phyloP scores from a whole-genome alignment of 2,888 invertebrate genomes.

The Eilema sororculum region DNA sequence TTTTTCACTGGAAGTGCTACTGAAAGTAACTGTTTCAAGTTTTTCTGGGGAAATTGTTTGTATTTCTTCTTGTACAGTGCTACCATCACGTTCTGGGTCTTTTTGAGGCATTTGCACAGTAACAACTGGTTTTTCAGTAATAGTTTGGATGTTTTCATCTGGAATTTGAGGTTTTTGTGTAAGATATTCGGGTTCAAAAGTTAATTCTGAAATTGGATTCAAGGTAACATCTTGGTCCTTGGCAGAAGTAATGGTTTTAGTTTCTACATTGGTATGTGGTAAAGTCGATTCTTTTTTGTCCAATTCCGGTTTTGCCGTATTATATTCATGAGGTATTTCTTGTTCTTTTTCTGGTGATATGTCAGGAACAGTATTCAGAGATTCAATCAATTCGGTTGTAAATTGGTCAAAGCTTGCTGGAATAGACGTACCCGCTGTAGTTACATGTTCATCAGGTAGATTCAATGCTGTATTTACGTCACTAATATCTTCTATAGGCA shows the following conservation, averaged over 20 bases:
- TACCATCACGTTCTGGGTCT: constrained; percentile 30
- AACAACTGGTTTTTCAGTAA: constrained; percentile 20
- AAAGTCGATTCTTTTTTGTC: constrained; percentile 29
- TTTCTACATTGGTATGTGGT: constrained; percentile 19
- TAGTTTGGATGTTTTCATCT: constrained; percentile 30
- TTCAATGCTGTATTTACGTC: constrained; percentile 30
- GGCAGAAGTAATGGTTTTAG: constrained; percentile 20
- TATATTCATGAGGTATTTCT: constrained; percentile 27
- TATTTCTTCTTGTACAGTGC: constrained; percentile 44
- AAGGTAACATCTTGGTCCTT: constrained; percentile 16
- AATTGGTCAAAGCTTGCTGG: constrained; percentile 33
- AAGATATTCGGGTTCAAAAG: constrained; percentile 28
- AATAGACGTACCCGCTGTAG: constrained; percentile 16
- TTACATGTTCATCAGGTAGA: constrained; percentile 24
- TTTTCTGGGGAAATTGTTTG: constrained; percentile 49
- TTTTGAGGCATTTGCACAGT: constrained; percentile 29
- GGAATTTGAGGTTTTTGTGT: constrained; percentile 24
- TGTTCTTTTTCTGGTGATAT: constrained; percentile 36
- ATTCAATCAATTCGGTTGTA: constrained; percentile 44
- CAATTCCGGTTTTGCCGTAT: constrained; percentile 4
- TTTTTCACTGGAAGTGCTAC: constrained; percentile 23
- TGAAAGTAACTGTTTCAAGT: constrained; percentile 12
- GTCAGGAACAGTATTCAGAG: constrained; percentile 46
- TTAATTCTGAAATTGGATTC: constrained; percentile 15
- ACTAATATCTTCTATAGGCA: constrained; percentile 27